Percentiles rank a stretch among this genome's conserved stretches.
Evolutionary conservation across 2,797 vertebrate genomes (phyloP).

Genomic region (Tinamus major): DNA sequence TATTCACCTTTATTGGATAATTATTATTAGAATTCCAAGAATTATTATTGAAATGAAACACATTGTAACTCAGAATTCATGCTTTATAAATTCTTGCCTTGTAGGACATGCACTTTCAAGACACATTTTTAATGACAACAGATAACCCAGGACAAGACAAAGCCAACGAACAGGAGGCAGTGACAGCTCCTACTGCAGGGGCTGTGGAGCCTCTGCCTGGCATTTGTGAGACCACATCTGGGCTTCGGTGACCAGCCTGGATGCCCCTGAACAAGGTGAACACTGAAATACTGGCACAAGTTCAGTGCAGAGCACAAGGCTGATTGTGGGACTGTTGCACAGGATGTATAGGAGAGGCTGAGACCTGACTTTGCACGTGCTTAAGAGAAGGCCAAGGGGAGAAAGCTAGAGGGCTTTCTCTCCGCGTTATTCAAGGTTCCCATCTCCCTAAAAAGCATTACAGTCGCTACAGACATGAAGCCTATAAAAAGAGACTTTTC

Average conservation of each 20-base stretch:
- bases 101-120: not conserved
- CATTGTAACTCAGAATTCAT: not conserved
- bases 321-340: accelerated
- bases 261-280: not conserved
- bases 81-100: not conserved
- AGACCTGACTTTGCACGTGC: not conserved
- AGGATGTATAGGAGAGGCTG: not conserved
- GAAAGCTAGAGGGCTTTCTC: not conserved
- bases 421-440: not conserved
- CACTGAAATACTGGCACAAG: not conserved
- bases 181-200: not conserved
- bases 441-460: not conserved
- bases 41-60: not conserved
- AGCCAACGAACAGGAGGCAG: not conserved
- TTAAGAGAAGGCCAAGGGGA: not conserved
- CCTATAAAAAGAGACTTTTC: not conserved
- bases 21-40: not conserved
- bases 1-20: not conserved
- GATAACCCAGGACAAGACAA: not conserved
- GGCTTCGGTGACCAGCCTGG: not conserved
- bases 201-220: not conserved
- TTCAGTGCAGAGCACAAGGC: not conserved
- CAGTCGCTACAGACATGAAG: not conserved
- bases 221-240: not conserved
- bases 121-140: not conserved